Evolutionary conservation across 2,113 vertebrate species (phyloP).

Genomic region (Typhlomys cinereus): DNA sequence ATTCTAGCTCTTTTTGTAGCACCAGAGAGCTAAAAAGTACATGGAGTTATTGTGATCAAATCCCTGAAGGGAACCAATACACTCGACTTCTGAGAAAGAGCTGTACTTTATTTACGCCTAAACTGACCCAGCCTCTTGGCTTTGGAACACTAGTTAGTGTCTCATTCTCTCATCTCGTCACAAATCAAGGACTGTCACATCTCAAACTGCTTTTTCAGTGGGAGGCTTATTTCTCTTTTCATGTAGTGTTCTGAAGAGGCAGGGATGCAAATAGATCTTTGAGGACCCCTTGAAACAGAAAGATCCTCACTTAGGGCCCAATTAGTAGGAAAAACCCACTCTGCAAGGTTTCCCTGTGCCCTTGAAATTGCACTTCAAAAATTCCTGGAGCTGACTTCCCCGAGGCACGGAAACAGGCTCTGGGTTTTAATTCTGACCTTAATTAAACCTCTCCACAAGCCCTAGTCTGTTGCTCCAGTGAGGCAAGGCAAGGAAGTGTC

Average conservation of each 20-base stretch:
- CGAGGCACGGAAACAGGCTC: slow-evolving; percentile 56
- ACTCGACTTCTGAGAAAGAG: slow-evolving; percentile 34
- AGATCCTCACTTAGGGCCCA: slow-evolving; percentile 57
- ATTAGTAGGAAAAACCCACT: slow-evolving; percentile 54
- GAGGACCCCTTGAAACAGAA: slow-evolving; percentile 41
- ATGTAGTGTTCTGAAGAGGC: slow-evolving; percentile 25
- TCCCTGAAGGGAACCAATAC: neutral
- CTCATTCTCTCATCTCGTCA: neutral
- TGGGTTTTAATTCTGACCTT: slow-evolving; percentile 62
- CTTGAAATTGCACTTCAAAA: slow-evolving; percentile 70
- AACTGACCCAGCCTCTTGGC: neutral
- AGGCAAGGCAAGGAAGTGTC: neutral
- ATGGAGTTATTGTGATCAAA: neutral
- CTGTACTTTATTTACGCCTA: neutral
- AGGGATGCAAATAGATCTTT: slow-evolving; percentile 32
- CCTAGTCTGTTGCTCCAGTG: neutral
- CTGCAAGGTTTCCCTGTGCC: slow-evolving; percentile 10
- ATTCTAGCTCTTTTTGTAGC: slow-evolving; percentile 10
- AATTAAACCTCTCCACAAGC: slow-evolving; percentile 63
- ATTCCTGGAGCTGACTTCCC: neutral
- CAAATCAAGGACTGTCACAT: slow-evolving; percentile 6
- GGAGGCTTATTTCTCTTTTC: slow-evolving; percentile 19
- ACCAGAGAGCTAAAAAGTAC: neutral
- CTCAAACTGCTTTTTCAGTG: slow-evolving; percentile 32
- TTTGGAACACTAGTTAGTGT: neutral